Base-by-base conservation (phyloP, 2,888 invertebrate species). In the Brenthis ino region DNA sequence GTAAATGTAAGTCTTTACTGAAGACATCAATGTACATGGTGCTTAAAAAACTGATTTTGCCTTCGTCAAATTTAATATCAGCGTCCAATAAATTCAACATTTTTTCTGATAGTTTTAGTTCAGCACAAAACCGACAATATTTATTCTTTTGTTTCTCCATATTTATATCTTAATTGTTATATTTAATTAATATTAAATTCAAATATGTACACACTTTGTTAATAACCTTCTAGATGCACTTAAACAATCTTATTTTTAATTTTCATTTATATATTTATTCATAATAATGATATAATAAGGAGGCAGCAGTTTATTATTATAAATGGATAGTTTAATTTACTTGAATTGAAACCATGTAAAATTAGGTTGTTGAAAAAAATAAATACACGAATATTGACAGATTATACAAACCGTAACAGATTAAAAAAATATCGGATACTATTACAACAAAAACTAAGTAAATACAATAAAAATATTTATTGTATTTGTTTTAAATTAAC, bases 121-220 rank as follows among this genome's bases (percentile, higher is more conserved):
- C 86, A 12, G 89, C 89, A 73, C 90, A 90, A 74, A 90, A 86
- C 65, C 90, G 84, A 69, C 90, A 90, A 76, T 88, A 86, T 6
- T 73, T 73, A 67, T 79, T 85, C 71, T 78, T 81, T 67, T 76
- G 76, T n/a, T 73, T 80, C 78, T 80, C 82, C 81, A 85, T 83
- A 43, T 57, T 64, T 55, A 14, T 20, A 13, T 20, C 13, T 16
- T 24, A 65, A 24, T 24, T 33, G 1, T 28, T 60, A 48, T 60
- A 28, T 48, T 37, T 33, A 12, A 37, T n/a, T 4, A 50, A 11
- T 43, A 24, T 55, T 50, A 14, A 14, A 28, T 14, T 60, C n/a
- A 63, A 68, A 64, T 57, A 67, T 51, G 68, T 47, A 51, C 48
- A 63, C 37, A 53, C 6, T 14, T 3, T 51, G 12, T 6, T 63